Percentiles rank a stretch among this genome's conserved stretches.
Evolutionary conservation across 2,888 invertebrate species (phyloP).

Genomic region (Diarsia rubi): DNA sequence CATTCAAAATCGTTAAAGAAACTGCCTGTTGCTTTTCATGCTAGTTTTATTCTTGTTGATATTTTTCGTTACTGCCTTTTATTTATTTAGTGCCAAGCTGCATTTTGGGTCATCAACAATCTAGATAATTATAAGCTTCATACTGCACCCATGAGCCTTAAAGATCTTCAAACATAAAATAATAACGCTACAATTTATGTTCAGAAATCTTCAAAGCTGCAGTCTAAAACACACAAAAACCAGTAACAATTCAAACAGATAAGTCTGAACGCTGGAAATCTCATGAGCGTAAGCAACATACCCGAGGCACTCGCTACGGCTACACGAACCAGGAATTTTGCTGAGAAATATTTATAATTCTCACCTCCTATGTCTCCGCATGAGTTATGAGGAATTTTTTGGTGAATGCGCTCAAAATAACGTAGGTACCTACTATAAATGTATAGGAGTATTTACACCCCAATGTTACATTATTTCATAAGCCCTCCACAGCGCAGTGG

Average conservation of each 20-base stretch:
- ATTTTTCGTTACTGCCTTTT: background rate
- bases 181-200: conserved; percentile 26
- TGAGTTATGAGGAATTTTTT: conserved; percentile 77
- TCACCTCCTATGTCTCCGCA: conserved; percentile 71
- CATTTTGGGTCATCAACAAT: background rate
- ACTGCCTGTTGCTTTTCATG: conserved; percentile 13
- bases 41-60: background rate
- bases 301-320: conserved; percentile 62
- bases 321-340: conserved; percentile 65
- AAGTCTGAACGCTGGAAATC: conserved; percentile 64
- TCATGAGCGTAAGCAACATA: conserved; percentile 68
- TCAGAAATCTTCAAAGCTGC: conserved; percentile 9
- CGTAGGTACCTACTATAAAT: conserved; percentile 54
- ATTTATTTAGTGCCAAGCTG: background rate
- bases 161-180: conserved; percentile 7
- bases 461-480: conserved; percentile 82
- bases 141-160: background rate
- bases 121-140: no score
- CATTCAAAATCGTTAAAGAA: conserved; percentile 4
- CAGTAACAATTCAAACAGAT: conserved; percentile 61
- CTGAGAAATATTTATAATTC: conserved; percentile 75
- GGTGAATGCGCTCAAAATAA: conserved; percentile 68
- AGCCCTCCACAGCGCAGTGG: conserved; percentile 74
- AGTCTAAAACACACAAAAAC: conserved; percentile 48
- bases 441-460: conserved; percentile 72